Percentiles rank a stretch among this genome's conserved stretches.
Evolutionary conservation across 1,140 invertebrate species (phyloP).

Genomic region (Pogonognathellus flavescens): DNA sequence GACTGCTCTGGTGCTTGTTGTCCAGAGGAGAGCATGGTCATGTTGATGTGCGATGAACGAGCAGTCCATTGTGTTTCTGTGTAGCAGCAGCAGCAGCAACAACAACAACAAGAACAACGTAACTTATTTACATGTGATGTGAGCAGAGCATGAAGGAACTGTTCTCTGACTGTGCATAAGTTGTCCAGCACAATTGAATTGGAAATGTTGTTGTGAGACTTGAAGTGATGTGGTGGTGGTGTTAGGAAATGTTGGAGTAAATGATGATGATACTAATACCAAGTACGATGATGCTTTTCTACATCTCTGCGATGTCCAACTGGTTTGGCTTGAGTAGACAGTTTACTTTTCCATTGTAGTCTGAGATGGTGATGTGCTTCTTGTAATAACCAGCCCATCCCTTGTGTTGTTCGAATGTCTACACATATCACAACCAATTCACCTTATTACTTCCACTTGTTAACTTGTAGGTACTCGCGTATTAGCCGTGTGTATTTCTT

Average conservation of each 20-base stretch:
- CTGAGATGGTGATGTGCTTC: conserved; percentile 47
- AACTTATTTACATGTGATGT: background rate
- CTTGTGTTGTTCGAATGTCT: conserved; percentile 45
- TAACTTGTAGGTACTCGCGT: background rate
- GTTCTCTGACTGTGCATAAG: conserved; percentile 39
- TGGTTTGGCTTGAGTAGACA: conserved; percentile 31
- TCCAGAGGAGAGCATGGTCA: conserved; percentile 5
- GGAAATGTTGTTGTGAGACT: conserved; percentile 23
- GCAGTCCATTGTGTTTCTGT: conserved; percentile 10
- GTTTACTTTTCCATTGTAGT: conserved; percentile 48
- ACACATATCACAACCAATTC: conserved; percentile 46
- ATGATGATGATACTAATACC: conserved; percentile 29
- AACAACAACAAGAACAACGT: background rate
- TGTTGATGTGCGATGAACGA: conserved; percentile 36
- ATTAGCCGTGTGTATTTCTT: background rate
- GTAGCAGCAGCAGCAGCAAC: background rate
- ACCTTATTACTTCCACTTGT: conserved; percentile 26
- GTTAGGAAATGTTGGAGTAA: background rate
- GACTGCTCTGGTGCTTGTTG: conserved; percentile 45
- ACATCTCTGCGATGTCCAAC: background rate
- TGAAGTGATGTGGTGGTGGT: no score
- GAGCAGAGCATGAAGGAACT: conserved; percentile 25
- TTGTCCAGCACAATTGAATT: conserved; percentile 44
- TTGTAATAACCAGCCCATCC: conserved; percentile 42
- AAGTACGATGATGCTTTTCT: background rate